Base-by-base conservation (phyloP, 1,140 invertebrate genomes). In the Gonioctena quinquepunctata region DNA sequence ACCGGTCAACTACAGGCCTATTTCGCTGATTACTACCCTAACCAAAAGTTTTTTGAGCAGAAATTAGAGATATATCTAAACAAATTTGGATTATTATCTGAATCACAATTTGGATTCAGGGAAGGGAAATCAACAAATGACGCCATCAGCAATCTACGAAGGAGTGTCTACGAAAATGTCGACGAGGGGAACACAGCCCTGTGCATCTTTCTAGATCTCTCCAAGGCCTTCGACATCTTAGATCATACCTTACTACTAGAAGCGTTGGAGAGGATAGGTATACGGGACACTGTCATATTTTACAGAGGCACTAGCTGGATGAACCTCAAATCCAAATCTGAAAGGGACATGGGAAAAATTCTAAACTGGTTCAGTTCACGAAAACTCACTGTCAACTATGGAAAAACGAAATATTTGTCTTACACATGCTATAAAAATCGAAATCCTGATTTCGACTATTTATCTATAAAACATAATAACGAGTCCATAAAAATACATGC, bases 1-100 rank as follows among this genome's bases (percentile, higher is more conserved):
- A 52, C 7, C 21, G 19, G 7, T 25, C 6, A 66, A 66, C 25
- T 66, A 66, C 42, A 66, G 64, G 50, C 64, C 50, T 52, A 66
- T 56, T 8, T 52, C 50, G 23, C 21, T 66, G 26, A 66, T 56
- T 26, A 25, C 57, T 18, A 50, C 42, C 6, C 49, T 56, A 11
- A 49, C 64, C n/a, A n/a, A 54, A 66, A 66, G 4, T 21, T 66
- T 52, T 2, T 56, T 6, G 49, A 66, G 18, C 27, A 21, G 18
- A 59, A 22, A 22, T n/a, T 61, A 48, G n/a, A 19, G 42, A 19
- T 21, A 19, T 68, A 25, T 68, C 8, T 60, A 42, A 21, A 61
- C 7, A 33, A 66, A 66, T 66, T 25, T 5, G 13, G 16, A 52
- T 16, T 52, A 52, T 52, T 52, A 52, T 52, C 50, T 52, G 50